Evolutionary conservation across 2,888 invertebrate species (phyloP), one percentile per base, ranked within the genome.

Genomic region (Gibbula magus): DNA sequence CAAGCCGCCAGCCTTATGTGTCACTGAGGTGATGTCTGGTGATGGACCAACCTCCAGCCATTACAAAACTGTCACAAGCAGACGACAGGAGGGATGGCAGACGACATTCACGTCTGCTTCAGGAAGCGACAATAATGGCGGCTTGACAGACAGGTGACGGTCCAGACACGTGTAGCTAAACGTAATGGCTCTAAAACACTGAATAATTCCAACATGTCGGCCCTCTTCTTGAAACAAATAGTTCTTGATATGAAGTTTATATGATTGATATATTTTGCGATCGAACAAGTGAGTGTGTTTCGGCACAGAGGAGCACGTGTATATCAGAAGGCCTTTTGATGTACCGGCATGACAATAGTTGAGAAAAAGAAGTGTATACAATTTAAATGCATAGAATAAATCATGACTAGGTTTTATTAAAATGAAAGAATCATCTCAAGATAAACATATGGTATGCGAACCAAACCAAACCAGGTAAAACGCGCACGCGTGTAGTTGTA

Each of bases 21-120:
- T 61, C 61, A 29, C 29, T 29, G 61, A 25, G 29, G 61, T 61
- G 61, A 61, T 29, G 61, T 25, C n/a, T 61, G 29, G 61, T 29
- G 61, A 61, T 61, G 61, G 61, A 61, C 61, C 25, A 25, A 61
- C 29, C 10, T 25, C 16, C 61, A 29, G 29, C 61, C 61, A 61
- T 61, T 61, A 61, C 61, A 61, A 29, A 61, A 25, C 61, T 61
- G 61, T 61, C 61, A 61, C 29, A 29, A 61, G 61, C 61, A 61
- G 61, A 29, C 61, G 61, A 61, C 61, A 61, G 61, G 45, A 45
- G 45, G 13, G 45, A 45, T 10, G 45, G 61, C 61, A 61, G 61
- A 29, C 61, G 61, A 61, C 61, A 61, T 25, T 29, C 61, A 61
- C 61, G 61, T 61, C 61, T 29, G 61, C 29, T 61, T 25, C 25